Evolutionary conservation across 2,888 invertebrate genomes (phyloP), one percentile per base, ranked within the genome.

Genomic region (Tetramorium bicarinatum): DNA sequence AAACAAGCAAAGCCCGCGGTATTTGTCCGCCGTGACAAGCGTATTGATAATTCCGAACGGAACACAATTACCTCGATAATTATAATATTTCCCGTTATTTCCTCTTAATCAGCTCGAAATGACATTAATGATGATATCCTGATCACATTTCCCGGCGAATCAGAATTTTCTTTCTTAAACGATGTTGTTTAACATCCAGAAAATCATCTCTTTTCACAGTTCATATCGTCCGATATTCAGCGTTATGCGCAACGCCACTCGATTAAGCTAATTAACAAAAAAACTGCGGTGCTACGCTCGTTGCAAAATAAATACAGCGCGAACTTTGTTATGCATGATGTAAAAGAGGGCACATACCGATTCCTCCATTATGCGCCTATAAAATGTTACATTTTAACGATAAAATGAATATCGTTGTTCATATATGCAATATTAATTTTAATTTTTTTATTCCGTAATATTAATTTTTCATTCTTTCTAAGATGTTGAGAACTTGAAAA

Each of bases 251-350:
- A 61, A 38, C 81, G 49, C 67, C 61, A 64, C 66, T 61, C 79
- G 79, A 83, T 82, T 87, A 79, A 85, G 80, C 82, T 87, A 89
- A 89, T 89, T 87, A 89, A 89, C 85, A 82, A 83, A 54, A 54
- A 85, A 83, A 79, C 67, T 76, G 72, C 80, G 72, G 38, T 13
- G 67, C 44, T 56, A 62, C 21, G 62, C 25, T 62, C 29, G 41
- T 62, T 61, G 64, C 69, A 71, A 61, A 25, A 71, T 82, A 87
- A 84, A 82, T 75, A 81, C 21, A 59, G 34, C 44, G 34, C 61
- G 3, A 83, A 52, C 25, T 54, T 54, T 18, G 44, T 62, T 61
- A 25, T 62, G 44, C 52, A 52, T 54, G 67, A 82, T 72, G 82
- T 89, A n/a, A 54, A 79, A 34, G 62, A 49, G 44, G 34, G n/a